Conservation (phyloP, 2,113 vertebrate species). For the Indicator indicator region DNA sequence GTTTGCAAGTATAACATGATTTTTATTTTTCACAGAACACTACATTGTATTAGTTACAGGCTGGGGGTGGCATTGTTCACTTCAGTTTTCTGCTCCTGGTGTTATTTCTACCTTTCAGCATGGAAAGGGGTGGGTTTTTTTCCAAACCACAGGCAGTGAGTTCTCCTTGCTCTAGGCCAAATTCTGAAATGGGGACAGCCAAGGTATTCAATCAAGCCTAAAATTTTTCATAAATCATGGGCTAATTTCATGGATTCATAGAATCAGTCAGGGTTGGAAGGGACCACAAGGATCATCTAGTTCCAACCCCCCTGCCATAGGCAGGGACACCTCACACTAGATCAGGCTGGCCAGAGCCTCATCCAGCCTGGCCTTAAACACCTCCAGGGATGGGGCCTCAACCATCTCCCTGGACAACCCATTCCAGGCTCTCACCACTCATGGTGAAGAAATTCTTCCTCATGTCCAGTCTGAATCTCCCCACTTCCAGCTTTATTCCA, state of each 20-base stretch:
- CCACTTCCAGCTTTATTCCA: no score
- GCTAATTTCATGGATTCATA: neutral
- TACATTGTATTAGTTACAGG: neutral
- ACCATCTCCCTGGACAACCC: no score
- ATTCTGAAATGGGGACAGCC: neutral
- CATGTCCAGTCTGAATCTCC: no score
- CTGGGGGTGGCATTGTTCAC: neutral
- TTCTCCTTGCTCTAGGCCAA: neutral
- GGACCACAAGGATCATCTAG: no score
- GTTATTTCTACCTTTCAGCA: neutral
- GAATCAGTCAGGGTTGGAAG: no score
- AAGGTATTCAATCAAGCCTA: neutral
- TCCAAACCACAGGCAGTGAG: neutral
- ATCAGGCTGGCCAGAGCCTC: no score
- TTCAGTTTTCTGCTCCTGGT: neutral
- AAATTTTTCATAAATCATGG: neutral
- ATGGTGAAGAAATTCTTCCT: no score
- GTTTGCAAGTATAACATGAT: neutral
- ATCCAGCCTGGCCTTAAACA: no score
- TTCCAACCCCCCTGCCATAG: no score
- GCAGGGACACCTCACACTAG: no score
- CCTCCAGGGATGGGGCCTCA: no score
- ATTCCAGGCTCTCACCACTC: no score
- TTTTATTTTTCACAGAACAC: neutral
- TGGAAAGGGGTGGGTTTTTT: neutral